Conservation (phyloP, 2,113 vertebrate species). For the Vulpes vulpes region DNA sequence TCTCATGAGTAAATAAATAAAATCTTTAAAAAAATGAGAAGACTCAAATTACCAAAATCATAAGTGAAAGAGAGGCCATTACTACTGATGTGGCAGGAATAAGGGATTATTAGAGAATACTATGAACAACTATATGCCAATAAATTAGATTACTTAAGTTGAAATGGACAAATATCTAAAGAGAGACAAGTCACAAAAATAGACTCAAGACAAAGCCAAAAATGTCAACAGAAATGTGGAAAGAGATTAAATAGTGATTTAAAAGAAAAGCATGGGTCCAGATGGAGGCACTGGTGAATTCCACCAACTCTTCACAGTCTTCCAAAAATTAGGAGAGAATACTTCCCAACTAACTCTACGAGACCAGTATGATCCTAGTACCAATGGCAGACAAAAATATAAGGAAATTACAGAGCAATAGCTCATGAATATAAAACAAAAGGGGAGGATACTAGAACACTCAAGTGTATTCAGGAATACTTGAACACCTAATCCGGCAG, state of each 20-base stretch:
- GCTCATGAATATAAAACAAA: conserved; percentile 17
- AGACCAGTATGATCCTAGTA: neutral
- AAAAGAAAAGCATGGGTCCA: neutral
- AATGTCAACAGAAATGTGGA: neutral
- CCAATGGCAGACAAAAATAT: neutral
- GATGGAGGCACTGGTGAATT: neutral
- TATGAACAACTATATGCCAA: neutral
- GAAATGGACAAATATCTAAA: neutral
- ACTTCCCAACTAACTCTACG: neutral
- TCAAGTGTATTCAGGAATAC: neutral
- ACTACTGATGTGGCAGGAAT: neutral
- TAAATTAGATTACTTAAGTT: neutral
- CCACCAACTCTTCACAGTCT: neutral
- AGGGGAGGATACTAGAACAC: neutral
- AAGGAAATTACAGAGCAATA: neutral
- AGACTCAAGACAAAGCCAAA: neutral
- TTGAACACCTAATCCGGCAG: neutral
- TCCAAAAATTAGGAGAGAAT: neutral
- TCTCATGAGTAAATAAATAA: neutral
- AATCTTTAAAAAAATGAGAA: neutral
- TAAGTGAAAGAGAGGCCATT: neutral
- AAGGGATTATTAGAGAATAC: neutral
- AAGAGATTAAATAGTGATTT: conserved; percentile 7
- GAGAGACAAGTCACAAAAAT: neutral
- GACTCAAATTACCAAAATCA: neutral